Evolutionary conservation across 2,888 invertebrate genomes (phyloP), one percentile per base, ranked within the genome.

Genomic region (Morpho achilles): DNA sequence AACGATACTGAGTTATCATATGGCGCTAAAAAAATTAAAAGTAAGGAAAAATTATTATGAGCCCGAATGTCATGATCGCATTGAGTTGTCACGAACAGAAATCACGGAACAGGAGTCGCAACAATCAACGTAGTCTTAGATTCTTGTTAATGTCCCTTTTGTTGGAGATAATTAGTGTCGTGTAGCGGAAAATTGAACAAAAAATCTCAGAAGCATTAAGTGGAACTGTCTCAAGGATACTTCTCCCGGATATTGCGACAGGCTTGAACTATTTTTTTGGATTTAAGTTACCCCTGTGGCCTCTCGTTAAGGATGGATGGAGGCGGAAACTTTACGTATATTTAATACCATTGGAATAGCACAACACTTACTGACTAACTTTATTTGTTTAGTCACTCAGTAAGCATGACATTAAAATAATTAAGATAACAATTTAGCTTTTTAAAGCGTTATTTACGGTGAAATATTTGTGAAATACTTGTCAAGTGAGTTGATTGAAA

Each of bases 271-370:
- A 67, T 66, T 64, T 60, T 60, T 57, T 67, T 64, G 69, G 71
- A 69, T 68, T 65, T 64, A 63, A 69, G 68, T 79, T 80, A 79
- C 76, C 76, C 79, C 75, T 69, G 73, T 66, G 62, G 64, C 71
- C 65, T 70, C 43, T 56, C 48, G 43, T 41, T n/a, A 8, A 61
- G 23, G 45, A 53, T 42, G 56, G 56, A 67, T 73, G 73, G 69
- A 72, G 71, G 73, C 71, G 70, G 67, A 69, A 72, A 69, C 64
- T 57, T 58, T 56, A 48, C 10, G 55, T 41, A 47, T 7, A 40
- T 7, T 53, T 45, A 32, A 32, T 32, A 32, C 32, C 32, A 32
- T 32, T 32, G 32, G 4, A 32, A 32, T 32, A 5, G 32, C 32
- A 32, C 32, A 5, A 32, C 32, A 32, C 5, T 32, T 32, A 32